Percentiles rank a stretch among this genome's conserved stretches.
Conservation (phyloP, 1,140 invertebrate genomes). For the Macrostomum lignano region DNA sequence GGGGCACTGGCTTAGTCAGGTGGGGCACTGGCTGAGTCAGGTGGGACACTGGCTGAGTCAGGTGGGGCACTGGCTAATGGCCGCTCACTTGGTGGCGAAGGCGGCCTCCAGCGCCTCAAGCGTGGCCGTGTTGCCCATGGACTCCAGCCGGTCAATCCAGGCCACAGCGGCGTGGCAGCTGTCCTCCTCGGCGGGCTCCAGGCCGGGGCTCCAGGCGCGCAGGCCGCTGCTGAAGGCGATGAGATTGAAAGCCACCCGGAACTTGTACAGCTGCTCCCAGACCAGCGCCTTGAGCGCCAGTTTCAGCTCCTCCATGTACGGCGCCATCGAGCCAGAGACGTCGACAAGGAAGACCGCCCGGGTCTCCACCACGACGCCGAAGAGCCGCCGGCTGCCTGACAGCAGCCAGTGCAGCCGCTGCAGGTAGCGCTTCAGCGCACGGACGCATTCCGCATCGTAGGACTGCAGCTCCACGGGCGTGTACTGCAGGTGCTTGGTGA, state of each 20-base stretch:
- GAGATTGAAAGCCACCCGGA: not conserved
- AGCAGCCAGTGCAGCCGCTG: constrained; percentile 25
- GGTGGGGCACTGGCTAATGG: too few relatives aligned
- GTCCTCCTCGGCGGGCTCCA: not conserved
- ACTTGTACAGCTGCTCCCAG: not conserved
- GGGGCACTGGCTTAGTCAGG: too few relatives aligned
- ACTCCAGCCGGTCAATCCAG: not conserved
- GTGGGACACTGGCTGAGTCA: too few relatives aligned
- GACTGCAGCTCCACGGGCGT: constrained; percentile 23
- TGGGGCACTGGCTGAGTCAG: too few relatives aligned
- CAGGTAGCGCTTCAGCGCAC: constrained; percentile 19
- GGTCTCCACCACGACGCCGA: constrained; percentile 23
- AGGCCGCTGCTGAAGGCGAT: constrained; percentile 1
- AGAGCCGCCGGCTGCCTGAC: constrained; percentile 17
- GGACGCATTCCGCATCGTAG: constrained; percentile 19
- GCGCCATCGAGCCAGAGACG: constrained; percentile 26
- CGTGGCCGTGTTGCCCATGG: constrained; percentile 26
- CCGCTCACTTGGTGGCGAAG: constrained; percentile 6
- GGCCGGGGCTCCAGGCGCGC: not conserved
- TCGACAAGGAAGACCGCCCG: constrained; percentile 22
- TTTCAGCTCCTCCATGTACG: constrained; percentile 22
- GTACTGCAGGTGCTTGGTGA: constrained; percentile 23
- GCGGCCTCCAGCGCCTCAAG: constrained; percentile 20
- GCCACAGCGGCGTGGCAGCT: constrained; percentile 1
- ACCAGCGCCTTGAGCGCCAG: constrained; percentile 8